Percentiles rank a stretch among this genome's conserved stretches.
phyloP scores from a whole-genome alignment of 2,113 vertebrate species.

The Saimiri boliviensis region DNA sequence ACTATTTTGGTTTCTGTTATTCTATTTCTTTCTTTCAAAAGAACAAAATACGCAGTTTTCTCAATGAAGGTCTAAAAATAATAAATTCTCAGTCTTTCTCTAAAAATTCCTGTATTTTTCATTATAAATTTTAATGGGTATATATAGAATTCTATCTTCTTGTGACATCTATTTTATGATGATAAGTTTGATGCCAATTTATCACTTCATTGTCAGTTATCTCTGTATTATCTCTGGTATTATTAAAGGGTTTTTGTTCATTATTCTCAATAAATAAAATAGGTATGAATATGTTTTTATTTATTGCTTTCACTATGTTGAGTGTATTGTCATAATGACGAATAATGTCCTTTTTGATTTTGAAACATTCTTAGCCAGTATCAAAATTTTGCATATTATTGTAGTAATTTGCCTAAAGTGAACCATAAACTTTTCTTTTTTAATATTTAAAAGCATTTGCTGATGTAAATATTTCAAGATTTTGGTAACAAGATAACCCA shows the following conservation, averaged over 20 bases:
- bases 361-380: background rate
- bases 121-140: background rate
- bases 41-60: background rate
- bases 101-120: background rate
- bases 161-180: background rate
- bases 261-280: background rate
- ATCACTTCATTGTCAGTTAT: background rate
- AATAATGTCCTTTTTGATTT: background rate
- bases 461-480: background rate
- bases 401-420: background rate
- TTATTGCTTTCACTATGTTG: background rate
- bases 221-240: background rate
- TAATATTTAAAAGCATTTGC: background rate
- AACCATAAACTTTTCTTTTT: background rate
- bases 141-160: background rate
- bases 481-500: background rate
- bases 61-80: background rate
- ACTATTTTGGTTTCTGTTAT: background rate
- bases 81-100: background rate
- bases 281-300: background rate
- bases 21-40: background rate
- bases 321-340: background rate
- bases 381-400: background rate
- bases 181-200: background rate
- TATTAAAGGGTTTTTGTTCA: background rate